A percentile compares a stretch with the other conserved stretches of the same genome.
These are phyloP conservation scores for Lithobius niger DNA, from an alignment of 1,140 invertebrate species.

Conservation along the genomic window DNA sequence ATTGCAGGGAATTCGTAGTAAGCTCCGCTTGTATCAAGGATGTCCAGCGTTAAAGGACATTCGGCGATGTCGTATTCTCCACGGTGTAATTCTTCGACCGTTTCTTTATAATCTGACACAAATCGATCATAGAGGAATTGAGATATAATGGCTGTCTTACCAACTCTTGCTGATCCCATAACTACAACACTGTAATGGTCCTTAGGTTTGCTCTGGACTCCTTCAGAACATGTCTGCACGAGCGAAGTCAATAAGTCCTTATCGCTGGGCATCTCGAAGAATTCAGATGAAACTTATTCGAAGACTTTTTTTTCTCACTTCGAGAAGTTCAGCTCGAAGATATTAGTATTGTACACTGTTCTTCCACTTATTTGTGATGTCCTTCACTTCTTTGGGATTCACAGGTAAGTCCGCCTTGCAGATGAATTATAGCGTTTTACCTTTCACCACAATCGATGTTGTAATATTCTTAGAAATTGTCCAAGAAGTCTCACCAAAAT, in stretches of 20 bases:
- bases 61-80: constrained; percentile 28
- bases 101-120: constrained; percentile 27
- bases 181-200: constrained; percentile 30
- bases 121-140: constrained; percentile 81
- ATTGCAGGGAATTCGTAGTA: constrained; percentile 78
- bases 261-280: background rate
- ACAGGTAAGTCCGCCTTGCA: too few relatives aligned
- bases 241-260: background rate
- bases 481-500: too few relatives aligned
- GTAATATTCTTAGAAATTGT: too few relatives aligned
- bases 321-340: too few relatives aligned
- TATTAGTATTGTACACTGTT: too few relatives aligned
- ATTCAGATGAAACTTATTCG: too few relatives aligned
- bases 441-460: too few relatives aligned
- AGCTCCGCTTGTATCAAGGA: constrained; percentile 64
- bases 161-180: constrained; percentile 40
- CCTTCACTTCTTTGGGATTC: too few relatives aligned
- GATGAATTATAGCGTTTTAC: too few relatives aligned
- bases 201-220: constrained; percentile 17
- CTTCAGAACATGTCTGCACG: constrained; percentile 1
- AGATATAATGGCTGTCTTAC: constrained; percentile 80
- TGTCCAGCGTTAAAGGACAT: constrained; percentile 57
- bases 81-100: constrained; percentile 30
- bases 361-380: too few relatives aligned
- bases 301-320: too few relatives aligned